Base-by-base conservation (phyloP, 2,888 invertebrate genomes). In the Apocheima hispidaria region DNA sequence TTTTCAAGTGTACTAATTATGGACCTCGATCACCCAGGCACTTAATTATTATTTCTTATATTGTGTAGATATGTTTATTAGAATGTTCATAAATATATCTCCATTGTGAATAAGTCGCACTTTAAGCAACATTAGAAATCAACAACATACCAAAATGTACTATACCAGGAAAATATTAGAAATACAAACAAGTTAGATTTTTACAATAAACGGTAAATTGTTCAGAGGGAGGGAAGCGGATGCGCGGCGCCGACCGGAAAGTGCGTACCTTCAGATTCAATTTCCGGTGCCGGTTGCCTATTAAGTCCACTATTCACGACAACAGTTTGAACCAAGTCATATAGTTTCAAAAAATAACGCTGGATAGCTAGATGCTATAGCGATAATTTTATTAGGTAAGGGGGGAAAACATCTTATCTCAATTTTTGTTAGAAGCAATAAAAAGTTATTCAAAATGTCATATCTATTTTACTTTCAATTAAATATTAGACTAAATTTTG, bases 261-360 rank as follows among this genome's bases (percentile, higher is more conserved):
- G 87, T 88, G 88, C 90, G 89, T 90, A 87, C 87, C 87, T 87
- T 81, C 86, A 87, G 87, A 90, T 90, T 88, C 88, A 90, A 91
- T 91, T 90, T 91, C 88, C 91, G 89, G 72, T 81, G 76, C 83
- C 86, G 86, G 84, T 79, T 82, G 82, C 80, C 84, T 88, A 89
- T 89, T 88, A 90, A 88, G 86, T 83, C 81, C 82, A 82, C 87
- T 82, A 88, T 88, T 88, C 86, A 88, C 73, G 64, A 74, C 72
- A 77, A 77, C 75, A 82, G 79, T 78, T 81, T 76, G 73, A 72
- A 73, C 75, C 52, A 59, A 55, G 33, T 36, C 26, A 5, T 28
- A 36, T 6, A 36, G 40, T 58, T 59, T 44, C 30, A 33, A 38
- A 20, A 7, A 26, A 7, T 26, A 6, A 12, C 30, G 30, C 10